Evolutionary conservation across 2,888 invertebrate species (phyloP).

Genomic region (Pardosa pseudoannulata): DNA sequence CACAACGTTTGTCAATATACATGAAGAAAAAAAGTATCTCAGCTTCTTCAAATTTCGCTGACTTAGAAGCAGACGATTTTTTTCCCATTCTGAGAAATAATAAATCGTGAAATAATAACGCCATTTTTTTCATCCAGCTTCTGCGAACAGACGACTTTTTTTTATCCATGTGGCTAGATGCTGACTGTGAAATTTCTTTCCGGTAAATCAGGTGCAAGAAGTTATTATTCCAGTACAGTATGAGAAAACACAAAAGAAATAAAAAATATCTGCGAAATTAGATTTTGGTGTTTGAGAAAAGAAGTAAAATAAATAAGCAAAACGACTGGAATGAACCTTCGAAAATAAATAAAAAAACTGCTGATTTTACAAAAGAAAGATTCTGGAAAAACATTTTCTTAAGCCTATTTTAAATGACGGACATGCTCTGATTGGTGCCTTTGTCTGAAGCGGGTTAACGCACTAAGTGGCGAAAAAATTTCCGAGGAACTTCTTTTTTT

Average conservation of each 20-base stretch:
- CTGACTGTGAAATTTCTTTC: conserved; percentile 21
- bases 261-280: neutral
- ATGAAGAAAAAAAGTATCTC: too few relatives aligned
- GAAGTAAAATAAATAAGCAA: neutral
- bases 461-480: conserved; percentile 13
- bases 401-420: conserved; percentile 42
- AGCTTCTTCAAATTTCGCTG: conserved; percentile 38
- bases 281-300: neutral
- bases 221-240: conserved; percentile 21
- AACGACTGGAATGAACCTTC: neutral
- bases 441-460: conserved; percentile 40
- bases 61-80: conserved; percentile 27
- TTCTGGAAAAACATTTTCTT: conserved; percentile 40
- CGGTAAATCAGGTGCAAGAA: conserved; percentile 8
- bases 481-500: neutral
- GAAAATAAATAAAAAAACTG: conserved; percentile 24
- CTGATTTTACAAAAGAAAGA: conserved; percentile 40
- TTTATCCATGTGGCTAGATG: conserved; percentile 14
- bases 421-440: conserved; percentile 49
- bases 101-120: conserved; percentile 57
- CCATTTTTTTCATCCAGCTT: conserved; percentile 22
- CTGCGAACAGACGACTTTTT: neutral
- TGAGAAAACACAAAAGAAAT: neutral
- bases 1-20: too few relatives aligned
- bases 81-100: conserved; percentile 14